Percentiles rank a stretch among this genome's conserved stretches.
Conservation (phyloP, 2,113 vertebrate species). For the Oenanthe melanoleuca region DNA sequence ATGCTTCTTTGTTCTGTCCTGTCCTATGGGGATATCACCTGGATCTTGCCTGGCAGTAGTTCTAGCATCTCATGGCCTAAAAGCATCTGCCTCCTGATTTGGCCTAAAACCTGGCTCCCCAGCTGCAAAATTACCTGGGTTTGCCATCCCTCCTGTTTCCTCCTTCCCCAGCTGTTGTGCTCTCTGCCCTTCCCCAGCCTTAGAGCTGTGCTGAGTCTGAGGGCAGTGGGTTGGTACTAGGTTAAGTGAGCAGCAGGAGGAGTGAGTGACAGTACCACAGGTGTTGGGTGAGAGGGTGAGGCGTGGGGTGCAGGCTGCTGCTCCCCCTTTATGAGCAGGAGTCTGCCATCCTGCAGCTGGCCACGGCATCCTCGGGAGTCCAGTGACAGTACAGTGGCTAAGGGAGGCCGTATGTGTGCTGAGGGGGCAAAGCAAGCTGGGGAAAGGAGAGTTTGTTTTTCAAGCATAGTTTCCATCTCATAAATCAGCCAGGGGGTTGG, state of each 20-base stretch:
- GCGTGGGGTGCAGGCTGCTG: neutral
- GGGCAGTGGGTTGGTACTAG: neutral
- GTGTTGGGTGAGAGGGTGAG: neutral
- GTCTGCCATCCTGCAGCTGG: accelerated
- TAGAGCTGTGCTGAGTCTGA: neutral
- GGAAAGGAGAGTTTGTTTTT: slow-evolving; percentile 46
- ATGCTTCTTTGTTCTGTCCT: neutral
- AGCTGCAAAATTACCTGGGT: neutral
- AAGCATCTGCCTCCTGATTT: neutral
- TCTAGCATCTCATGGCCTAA: neutral
- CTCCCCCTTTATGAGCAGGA: neutral
- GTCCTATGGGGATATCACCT: neutral
- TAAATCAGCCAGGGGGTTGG: slow-evolving; percentile 27
- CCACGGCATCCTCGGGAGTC: neutral
- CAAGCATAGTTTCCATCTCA: slow-evolving; percentile 40
- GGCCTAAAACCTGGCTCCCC: neutral
- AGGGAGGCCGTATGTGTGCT: neutral
- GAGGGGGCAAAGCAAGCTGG: neutral
- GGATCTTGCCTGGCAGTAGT: neutral
- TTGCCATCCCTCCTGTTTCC: neutral
- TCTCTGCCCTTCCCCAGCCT: neutral
- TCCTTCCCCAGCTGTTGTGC: neutral
- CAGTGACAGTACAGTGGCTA: neutral
- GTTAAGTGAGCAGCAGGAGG: neutral
- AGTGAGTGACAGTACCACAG: neutral